These are phyloP conservation scores for Pegea sp. DNA, from an alignment of 23 tunicate genomes.

Conservation along the genomic window DNA sequence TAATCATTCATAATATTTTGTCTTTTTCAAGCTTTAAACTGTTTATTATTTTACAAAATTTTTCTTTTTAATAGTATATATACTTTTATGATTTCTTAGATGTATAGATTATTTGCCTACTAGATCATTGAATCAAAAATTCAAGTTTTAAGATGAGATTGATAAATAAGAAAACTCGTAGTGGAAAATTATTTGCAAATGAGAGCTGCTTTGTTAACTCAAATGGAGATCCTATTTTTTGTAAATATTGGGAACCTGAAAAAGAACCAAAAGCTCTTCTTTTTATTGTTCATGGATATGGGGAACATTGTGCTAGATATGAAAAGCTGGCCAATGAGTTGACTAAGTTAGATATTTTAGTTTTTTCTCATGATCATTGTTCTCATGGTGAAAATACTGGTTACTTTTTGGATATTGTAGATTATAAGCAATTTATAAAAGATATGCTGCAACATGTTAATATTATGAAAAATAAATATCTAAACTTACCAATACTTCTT, in stretches of 20 bases:
- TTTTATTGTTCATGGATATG: conserved; percentile 61
- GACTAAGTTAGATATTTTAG: conserved; percentile 25
- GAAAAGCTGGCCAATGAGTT: conserved; percentile 27
- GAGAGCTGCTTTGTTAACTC: neutral
- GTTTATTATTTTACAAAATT: no score
- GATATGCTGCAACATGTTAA: conserved; percentile 40
- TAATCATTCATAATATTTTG: no score
- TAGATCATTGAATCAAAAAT: no score
- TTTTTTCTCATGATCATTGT: conserved; percentile 65
- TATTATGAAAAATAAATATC: conserved; percentile 40
- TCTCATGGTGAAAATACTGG: conserved; percentile 87
- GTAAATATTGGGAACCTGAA: conserved; percentile 58
- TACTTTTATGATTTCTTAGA: no score
- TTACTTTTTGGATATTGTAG: conserved; percentile 11
- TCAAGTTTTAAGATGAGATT: no score
- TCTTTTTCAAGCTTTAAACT: no score
- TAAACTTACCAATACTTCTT: conserved; percentile 36
- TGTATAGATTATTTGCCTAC: no score
- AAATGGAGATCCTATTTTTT: conserved; percentile 10
- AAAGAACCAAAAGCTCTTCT: conserved; percentile 25
- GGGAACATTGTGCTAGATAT: conserved; percentile 68
- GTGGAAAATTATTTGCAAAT: neutral
- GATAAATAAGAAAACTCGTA: no score
- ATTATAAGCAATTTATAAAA: conserved; percentile 14
- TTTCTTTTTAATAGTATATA: no score